Base-by-base conservation (phyloP, 2,888 invertebrate genomes). In the Rotaria socialis region DNA sequence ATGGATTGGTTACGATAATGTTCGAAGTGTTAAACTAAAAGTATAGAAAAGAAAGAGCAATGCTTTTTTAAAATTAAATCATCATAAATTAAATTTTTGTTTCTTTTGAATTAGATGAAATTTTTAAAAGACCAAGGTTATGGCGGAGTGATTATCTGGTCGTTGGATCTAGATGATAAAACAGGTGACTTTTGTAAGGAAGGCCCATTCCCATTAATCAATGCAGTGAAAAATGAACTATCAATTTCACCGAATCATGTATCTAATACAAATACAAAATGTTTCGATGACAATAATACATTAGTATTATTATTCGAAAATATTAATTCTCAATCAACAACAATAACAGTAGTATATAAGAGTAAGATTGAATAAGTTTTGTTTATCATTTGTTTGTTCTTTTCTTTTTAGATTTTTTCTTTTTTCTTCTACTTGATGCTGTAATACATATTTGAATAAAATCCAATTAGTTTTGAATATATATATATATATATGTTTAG, bases 141-240 rank as follows among this genome's bases (percentile, higher is more conserved):
- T 41, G 87, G 85, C 24, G 87, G 87, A n/a, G 87, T 87, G 0
- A 87, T 87, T 85, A 80, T 87, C n/a, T 87, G 87, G 87, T 85
- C 85, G 22, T 74, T 87, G 19, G 87, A 87, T 55, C 52, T 87
- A 50, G 87, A 87, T 74, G 87, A 87, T 55, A 85, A 87, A 47
- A 84, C 80, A 52, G 87, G 87, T 67, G 43, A 60, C 16, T 41
- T 87, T 60, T 87, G 87, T 55, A 85, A 87, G n/a, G 85, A 87
- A 84, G 87, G 87, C 16, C 84, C 84, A 27, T 87, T 85, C 84
- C 87, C 87, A 10, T 41, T 87, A 27, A 75, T 86, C 8, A 86
- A 86, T 85, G 84, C 86, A 43, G 60, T 75, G 19, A 86, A 86
- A 85, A 58, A 35, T 27, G 86, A 86, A 60, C 60, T 86, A 80